Conservation (phyloP, 2,113 vertebrate genomes). For the Hemicordylus capensis region DNA sequence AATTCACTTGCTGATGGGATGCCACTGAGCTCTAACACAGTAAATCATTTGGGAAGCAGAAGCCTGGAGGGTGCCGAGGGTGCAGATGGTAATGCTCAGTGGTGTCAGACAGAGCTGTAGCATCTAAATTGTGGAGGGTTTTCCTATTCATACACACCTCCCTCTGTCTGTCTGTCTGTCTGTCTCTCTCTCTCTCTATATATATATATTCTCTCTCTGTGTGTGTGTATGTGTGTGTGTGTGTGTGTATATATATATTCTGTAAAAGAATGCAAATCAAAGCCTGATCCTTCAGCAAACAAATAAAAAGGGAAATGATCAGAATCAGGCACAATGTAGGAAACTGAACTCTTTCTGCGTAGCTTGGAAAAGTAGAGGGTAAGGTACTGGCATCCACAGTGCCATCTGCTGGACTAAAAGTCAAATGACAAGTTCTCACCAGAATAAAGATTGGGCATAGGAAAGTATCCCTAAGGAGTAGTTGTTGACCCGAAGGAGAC, state of each 20-base stretch:
- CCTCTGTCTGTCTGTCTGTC: no score
- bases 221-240: no score
- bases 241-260: no score
- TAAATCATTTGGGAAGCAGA: neutral
- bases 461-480: neutral
- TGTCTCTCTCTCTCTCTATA: no score
- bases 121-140: neutral
- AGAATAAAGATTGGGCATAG: neutral
- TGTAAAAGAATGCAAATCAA: neutral
- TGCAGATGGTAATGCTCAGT: no score
- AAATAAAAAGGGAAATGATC: neutral
- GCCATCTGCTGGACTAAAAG: conserved; percentile 9
- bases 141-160: no score
- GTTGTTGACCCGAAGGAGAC: no score
- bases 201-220: no score
- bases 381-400: neutral
- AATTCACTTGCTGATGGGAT: neutral
- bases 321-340: neutral
- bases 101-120: neutral
- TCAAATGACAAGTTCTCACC: neutral
- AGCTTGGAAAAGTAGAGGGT: neutral
- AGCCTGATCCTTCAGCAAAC: neutral
- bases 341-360: neutral
- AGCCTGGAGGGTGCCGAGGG: neutral
- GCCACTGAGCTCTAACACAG: neutral